Conservation (phyloP, 2,888 invertebrate species). For the Drosophila seclusa region DNA sequence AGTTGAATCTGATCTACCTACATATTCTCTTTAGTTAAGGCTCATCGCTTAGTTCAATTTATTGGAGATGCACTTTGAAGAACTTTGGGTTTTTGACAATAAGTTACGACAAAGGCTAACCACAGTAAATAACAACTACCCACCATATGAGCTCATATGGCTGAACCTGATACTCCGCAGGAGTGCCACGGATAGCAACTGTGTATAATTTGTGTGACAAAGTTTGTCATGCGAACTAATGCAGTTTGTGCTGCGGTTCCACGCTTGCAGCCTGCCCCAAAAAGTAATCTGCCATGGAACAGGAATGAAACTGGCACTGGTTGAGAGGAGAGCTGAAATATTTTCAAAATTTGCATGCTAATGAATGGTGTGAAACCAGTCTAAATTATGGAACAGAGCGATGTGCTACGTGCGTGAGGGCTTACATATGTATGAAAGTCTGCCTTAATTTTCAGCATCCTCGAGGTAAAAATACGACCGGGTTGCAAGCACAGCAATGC, state of each 20-base stretch:
- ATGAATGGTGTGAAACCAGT: constrained; percentile 59
- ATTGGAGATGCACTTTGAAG: neutral
- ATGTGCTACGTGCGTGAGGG: constrained; percentile 8
- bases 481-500: constrained; percentile 28
- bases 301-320: constrained; percentile 14
- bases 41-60: neutral
- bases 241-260: constrained; percentile 53
- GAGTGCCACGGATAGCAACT: constrained; percentile 30
- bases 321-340: constrained; percentile 45
- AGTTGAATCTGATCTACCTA: neutral
- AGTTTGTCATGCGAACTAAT: constrained; percentile 65
- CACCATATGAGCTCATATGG: constrained; percentile 3
- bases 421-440: constrained; percentile 4
- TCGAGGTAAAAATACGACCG: constrained; percentile 19
- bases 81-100: constrained; percentile 24
- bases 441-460: constrained; percentile 21
- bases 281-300: constrained; percentile 15
- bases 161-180: constrained; percentile 18
- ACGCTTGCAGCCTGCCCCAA: constrained; percentile 7
- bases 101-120: constrained; percentile 33
- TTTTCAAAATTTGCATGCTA: constrained; percentile 74
- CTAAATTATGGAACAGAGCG: constrained; percentile 31
- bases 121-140: constrained; percentile 5
- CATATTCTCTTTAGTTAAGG: no score
- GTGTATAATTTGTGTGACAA: constrained; percentile 60